A percentile compares a stretch with the other conserved stretches of the same genome.
phyloP scores from a whole-genome alignment of 2,113 vertebrate genomes.

The Bujurquina vittata region DNA sequence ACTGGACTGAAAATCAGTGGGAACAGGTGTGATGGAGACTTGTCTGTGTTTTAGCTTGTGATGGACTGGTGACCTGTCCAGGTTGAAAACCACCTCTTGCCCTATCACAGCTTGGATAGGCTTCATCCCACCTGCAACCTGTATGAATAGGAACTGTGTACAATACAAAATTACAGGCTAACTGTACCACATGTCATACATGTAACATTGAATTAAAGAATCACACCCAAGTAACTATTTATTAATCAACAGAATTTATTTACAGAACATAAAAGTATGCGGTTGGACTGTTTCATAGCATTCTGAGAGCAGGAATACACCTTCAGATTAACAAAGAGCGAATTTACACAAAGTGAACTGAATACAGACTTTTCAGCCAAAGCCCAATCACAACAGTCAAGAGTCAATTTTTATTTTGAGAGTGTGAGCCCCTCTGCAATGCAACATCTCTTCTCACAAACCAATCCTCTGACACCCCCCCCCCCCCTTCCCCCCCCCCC shows the following conservation, averaged over 20 bases:
- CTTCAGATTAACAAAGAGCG: constrained; percentile 70
- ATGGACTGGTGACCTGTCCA: no score
- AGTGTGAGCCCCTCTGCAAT: constrained; percentile 41
- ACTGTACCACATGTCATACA: neutral
- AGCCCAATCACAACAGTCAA: constrained; percentile 52
- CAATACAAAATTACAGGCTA: neutral
- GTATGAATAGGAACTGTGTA: neutral
- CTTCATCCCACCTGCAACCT: neutral
- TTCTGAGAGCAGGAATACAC: constrained; percentile 72
- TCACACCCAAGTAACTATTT: constrained; percentile 30
- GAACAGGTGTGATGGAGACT: rapidly evolving
- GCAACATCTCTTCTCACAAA: constrained; percentile 6
- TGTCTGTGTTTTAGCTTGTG: no score
- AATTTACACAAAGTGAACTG: constrained; percentile 78
- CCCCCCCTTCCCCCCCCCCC: neutral
- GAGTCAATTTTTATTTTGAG: constrained; percentile 41
- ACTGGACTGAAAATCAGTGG: neutral
- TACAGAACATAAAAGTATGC: constrained; percentile 83
- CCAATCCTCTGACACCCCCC: neutral
- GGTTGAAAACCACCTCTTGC: neutral
- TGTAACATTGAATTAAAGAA: neutral
- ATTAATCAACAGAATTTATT: constrained; percentile 87
- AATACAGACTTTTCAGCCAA: constrained; percentile 69
- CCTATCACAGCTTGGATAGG: neutral
- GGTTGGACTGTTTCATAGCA: constrained; percentile 75